Percentiles rank a stretch among this genome's conserved stretches.
phyloP scores from a whole-genome alignment of 2,888 invertebrate genomes.

The Platycheirus rosarum region DNA sequence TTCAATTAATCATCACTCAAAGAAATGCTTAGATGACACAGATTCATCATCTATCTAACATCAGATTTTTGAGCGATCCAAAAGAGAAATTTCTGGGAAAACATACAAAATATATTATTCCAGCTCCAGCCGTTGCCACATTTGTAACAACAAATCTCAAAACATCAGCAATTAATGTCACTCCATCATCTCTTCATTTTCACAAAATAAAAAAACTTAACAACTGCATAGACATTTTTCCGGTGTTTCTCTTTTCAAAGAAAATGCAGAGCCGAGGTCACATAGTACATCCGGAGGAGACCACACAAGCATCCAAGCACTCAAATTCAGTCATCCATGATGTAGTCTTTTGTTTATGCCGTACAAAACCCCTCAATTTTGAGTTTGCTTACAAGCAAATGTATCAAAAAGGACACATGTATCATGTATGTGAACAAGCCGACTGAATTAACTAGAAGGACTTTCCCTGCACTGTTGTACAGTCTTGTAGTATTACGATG shows the following conservation, averaged over 20 bases:
- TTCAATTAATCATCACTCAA: no score
- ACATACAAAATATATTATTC: no score
- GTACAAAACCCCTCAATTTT: constrained; percentile 31
- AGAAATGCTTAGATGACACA: no score
- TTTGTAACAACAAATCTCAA: constrained; percentile 15
- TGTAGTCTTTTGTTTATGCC: constrained; percentile 51
- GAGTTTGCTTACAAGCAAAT: constrained; percentile 52
- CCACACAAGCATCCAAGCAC: constrained; percentile 59
- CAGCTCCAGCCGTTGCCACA: constrained; percentile 42
- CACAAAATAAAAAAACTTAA: neutral
- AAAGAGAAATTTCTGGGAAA: no score
- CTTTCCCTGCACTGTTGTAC: constrained; percentile 21
- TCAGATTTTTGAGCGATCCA: no score
- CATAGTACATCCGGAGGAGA: constrained; percentile 50
- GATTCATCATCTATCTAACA: no score
- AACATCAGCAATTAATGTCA: constrained; percentile 47
- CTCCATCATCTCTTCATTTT: constrained; percentile 30
- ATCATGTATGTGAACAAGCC: constrained; percentile 18
- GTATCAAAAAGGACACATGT: constrained; percentile 50
- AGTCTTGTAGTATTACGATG: constrained; percentile 34
- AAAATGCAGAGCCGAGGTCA: constrained; percentile 25
- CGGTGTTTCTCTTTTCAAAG: constrained; percentile 2
- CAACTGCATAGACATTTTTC: neutral
- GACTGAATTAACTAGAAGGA: constrained; percentile 14
- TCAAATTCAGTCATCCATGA: constrained; percentile 39